Percentiles rank a stretch among this genome's conserved stretches.
phyloP scores from a whole-genome alignment of 2,888 invertebrate species.

The Automeris io region DNA sequence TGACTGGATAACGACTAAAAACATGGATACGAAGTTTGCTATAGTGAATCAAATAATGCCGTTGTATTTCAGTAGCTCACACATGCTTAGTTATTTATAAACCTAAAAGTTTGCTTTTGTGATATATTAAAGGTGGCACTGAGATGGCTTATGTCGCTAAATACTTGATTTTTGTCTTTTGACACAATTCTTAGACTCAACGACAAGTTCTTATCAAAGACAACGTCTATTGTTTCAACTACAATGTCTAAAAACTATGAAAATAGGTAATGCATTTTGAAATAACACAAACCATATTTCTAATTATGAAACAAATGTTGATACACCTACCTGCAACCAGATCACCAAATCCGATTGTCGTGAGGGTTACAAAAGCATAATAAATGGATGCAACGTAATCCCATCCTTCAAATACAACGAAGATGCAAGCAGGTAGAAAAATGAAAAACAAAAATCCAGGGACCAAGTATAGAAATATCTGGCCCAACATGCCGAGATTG shows the following conservation, averaged over 20 bases:
- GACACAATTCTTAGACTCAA: too few relatives aligned
- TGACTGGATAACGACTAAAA: too few relatives aligned
- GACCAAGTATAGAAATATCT: constrained; percentile 89
- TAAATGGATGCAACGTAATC: constrained; percentile 89
- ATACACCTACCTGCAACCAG: constrained; percentile 86
- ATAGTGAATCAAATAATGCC: background rate
- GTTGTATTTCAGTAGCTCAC: background rate
- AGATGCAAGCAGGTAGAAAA: constrained; percentile 89
- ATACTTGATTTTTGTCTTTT: too few relatives aligned
- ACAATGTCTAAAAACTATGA: too few relatives aligned
- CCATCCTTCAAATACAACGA: constrained; percentile 92
- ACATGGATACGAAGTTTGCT: background rate
- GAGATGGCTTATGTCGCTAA: too few relatives aligned
- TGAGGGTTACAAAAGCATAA: constrained; percentile 90
- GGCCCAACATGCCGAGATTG: constrained; percentile 84
- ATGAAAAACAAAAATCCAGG: constrained; percentile 93
- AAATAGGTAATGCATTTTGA: too few relatives aligned
- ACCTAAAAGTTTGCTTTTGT: too few relatives aligned
- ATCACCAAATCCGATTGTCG: constrained; percentile 96
- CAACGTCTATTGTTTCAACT: too few relatives aligned
- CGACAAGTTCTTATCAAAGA: too few relatives aligned
- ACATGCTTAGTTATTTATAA: background rate
- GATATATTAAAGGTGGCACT: too few relatives aligned
- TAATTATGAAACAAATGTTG: too few relatives aligned
- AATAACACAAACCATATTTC: too few relatives aligned